Base-by-base conservation (phyloP, 1,140 invertebrate species). In the Drosophila micromelanica region DNA sequence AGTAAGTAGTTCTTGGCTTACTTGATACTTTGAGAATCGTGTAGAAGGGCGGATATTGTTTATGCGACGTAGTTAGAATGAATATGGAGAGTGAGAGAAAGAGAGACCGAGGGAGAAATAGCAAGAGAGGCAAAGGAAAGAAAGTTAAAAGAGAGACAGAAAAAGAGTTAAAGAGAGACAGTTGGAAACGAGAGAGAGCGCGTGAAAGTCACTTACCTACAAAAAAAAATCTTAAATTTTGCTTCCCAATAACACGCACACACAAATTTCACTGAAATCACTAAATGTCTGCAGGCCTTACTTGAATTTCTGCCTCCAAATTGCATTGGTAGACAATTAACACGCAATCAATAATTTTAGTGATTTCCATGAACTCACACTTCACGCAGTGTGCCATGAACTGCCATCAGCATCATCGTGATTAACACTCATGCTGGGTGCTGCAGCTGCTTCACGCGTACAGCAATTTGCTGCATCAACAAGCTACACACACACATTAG, bases 391-490 rank as follows among this genome's bases (percentile, higher is more conserved):
- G 23, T 17, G 20, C 23, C 20, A 48, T n/a, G n/a, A 3, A 20
- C 38, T 42, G 38, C 3, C 43, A 38, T 46, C 43, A 30, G 2
- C 62, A 32, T 15, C 43, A 59, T 17, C 23, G 9, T 46, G 11
- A 60, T 60, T 46, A 60, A 30, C n/a, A 43, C 23, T 42, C 11
- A n/a, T 35, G 42, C 37, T 55, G 23, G 23, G 0, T 1, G 20
- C 20, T 35, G 30, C 46, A 52, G 69, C 13, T 38, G 35, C 42
- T 65, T 65, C 57, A 43, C 52, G 48, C 69, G 43, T 48, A 30
- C 62, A 40, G 48, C 42, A 70, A 51, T 35, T 68, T 51, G 15
- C 49, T 23, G 61, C 69, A 57, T 45, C 61, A 52, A 40, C 20
- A 30, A 57, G 7, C 23, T 11, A 43, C 20, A 30, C 46, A 27